A percentile compares a stretch with the other conserved stretches of the same genome.
Evolutionary conservation across 2,113 vertebrate genomes (phyloP).

Genomic region (Nothocercus nigrocapillus): DNA sequence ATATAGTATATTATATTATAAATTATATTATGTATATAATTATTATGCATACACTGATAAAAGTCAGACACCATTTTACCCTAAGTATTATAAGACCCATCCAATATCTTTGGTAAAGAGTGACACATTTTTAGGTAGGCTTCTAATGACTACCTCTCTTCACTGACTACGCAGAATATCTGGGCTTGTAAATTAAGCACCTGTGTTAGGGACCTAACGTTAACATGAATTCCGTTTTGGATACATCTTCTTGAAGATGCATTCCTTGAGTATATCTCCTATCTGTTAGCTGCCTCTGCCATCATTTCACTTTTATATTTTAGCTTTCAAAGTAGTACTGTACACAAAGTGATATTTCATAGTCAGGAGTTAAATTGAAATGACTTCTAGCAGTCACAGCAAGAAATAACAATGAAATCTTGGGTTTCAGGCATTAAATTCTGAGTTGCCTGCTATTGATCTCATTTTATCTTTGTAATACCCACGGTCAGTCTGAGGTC

Average conservation of each 20-base stretch:
- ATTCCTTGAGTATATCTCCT: neutral
- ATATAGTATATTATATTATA: no score
- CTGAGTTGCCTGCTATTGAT: neutral
- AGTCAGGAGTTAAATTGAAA: neutral
- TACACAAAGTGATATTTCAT: neutral
- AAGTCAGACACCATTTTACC: neutral
- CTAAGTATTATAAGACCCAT: neutral
- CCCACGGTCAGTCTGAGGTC: neutral
- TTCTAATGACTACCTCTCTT: neutral
- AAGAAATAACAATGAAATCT: neutral
- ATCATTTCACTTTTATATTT: neutral
- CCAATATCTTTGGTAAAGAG: neutral
- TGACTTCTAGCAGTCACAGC: neutral
- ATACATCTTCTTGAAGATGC: neutral
- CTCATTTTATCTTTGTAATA: neutral
- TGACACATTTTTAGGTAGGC: neutral
- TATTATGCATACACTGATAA: neutral
- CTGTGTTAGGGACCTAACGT: neutral
- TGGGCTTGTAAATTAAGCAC: neutral
- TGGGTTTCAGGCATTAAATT: neutral
- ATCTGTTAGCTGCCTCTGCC: neutral
- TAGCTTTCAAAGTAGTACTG: neutral
- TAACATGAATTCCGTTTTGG: neutral
- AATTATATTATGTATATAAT: no score
- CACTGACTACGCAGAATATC: neutral